A percentile compares a stretch with the other conserved stretches of the same genome.
phyloP scores from a whole-genome alignment of 2,797 vertebrate genomes.

The Helarctos malayanus region DNA sequence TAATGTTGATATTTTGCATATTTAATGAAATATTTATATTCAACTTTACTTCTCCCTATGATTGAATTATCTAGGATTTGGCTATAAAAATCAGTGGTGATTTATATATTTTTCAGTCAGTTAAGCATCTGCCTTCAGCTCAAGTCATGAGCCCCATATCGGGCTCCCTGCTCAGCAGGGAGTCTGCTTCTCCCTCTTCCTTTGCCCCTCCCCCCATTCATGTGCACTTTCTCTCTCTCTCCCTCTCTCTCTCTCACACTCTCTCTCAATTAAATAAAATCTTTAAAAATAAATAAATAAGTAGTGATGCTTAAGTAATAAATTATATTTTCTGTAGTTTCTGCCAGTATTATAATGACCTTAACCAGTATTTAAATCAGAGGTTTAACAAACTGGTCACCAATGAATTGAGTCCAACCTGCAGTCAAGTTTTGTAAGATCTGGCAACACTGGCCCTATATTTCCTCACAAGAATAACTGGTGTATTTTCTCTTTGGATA shows the following conservation, averaged over 20 bases:
- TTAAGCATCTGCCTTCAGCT: not conserved
- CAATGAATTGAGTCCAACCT: not conserved
- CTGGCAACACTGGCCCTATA: not conserved
- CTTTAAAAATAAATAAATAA: not conserved
- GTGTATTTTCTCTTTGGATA: not conserved
- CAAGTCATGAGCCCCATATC: not conserved
- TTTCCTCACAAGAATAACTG: not conserved
- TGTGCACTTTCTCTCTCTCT: not conserved
- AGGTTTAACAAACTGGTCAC: not conserved
- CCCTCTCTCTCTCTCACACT: not conserved
- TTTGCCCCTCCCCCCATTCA: not conserved
- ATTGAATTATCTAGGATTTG: not conserved
- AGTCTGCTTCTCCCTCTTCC: not conserved
- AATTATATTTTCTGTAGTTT: not conserved
- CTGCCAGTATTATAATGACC: not conserved
- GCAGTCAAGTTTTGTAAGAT: not conserved
- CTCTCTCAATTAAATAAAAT: not conserved
- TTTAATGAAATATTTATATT: constrained; percentile 34
- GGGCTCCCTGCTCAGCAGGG: not conserved
- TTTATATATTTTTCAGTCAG: not conserved
- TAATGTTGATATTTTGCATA: constrained; percentile 7
- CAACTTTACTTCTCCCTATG: not conserved
- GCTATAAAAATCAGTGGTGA: not conserved
- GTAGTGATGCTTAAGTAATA: not conserved
- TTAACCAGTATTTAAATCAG: constrained; percentile 33